Percentiles rank a stretch among this genome's conserved stretches.
phyloP scores from a whole-genome alignment of 2,113 vertebrate species.

The Ia io region DNA sequence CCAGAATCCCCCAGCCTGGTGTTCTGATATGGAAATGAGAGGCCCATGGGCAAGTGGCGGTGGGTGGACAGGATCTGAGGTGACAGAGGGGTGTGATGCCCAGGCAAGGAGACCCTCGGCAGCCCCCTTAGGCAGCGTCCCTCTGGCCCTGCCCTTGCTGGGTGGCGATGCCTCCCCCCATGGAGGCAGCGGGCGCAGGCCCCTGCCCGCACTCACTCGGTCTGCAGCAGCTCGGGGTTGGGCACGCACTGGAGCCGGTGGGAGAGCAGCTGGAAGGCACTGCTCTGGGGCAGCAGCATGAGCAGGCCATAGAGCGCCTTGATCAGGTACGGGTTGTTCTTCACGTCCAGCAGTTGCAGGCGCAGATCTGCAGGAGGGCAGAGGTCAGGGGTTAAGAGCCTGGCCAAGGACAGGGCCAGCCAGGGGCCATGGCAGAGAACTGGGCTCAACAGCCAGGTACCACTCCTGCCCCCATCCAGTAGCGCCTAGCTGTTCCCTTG shows the following conservation, averaged over 20 bases:
- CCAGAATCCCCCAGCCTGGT: not conserved
- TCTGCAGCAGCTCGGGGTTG: conserved; percentile 96
- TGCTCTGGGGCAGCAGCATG: conserved; percentile 98
- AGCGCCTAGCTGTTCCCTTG: not conserved
- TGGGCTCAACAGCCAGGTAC: not conserved
- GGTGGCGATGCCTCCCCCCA: accelerated
- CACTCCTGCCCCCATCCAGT: not conserved
- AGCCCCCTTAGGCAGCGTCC: accelerated
- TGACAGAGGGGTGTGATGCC: not conserved
- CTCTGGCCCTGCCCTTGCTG: accelerated
- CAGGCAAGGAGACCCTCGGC: accelerated
- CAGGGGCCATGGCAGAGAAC: not conserved
- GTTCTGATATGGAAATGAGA: not conserved
- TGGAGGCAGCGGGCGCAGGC: not conserved
- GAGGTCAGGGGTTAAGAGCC: not conserved
- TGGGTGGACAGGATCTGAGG: not conserved
- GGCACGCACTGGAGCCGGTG: conserved; percentile 95
- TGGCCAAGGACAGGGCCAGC: not conserved
- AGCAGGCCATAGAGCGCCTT: conserved; percentile 96
- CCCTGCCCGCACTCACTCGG: conserved; percentile 77
- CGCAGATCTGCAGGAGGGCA: conserved; percentile 87
- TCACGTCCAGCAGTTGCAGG: conserved; percentile 95
- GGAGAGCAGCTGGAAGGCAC: conserved; percentile 96
- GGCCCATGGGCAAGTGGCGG: not conserved
- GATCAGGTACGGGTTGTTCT: conserved; percentile 97